Evolutionary conservation across 2,888 invertebrate genomes (phyloP), one percentile per base, ranked within the genome.

Genomic region (Agrochola lota): DNA sequence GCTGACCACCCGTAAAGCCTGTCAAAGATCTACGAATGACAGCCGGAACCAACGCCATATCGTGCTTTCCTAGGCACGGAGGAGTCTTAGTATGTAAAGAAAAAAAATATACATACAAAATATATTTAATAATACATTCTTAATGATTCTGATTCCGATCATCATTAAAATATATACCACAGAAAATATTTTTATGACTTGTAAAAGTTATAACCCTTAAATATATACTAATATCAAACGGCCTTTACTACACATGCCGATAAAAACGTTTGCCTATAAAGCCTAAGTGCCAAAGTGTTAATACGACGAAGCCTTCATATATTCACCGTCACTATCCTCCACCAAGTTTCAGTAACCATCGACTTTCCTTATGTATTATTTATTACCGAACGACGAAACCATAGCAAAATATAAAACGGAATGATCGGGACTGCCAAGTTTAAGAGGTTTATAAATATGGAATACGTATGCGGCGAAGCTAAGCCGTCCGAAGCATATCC

Each of bases 311-410:
- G 59, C 63, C 26, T 26, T 84, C 89, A 90, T 87, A 78, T 88
- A 89, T 90, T 91, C 90, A 63, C 66, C n/a, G 81, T 71, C 91
- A 91, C 88, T 90, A 69, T n/a, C 60, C 46, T 40, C 62, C 43
- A 67, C 59, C 73, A 71, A 87, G 55, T 80, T 87, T 74, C 52
- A 68, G 70, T 74, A n/a, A 30, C 72, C 63, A 66, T 67, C 60
- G 78, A 78, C 72, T 75, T 81, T 64, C 62, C 81, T 82, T 81
- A 85, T 75, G 74, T 85, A 72, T 83, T 85, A 83, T 85, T 78
- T 87, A 83, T 86, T 70, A 63, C 8, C 11, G 63, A 71, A 60
- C 69, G 66, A 57, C 71, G 66, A 69, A 79, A 75, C 67, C 62
- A 60, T 69, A 52, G 17, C 30, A 71, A 77, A 69, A 79, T 74